Evolutionary conservation across 2,888 invertebrate species (phyloP).

Genomic region (Darwinula stevensoni): DNA sequence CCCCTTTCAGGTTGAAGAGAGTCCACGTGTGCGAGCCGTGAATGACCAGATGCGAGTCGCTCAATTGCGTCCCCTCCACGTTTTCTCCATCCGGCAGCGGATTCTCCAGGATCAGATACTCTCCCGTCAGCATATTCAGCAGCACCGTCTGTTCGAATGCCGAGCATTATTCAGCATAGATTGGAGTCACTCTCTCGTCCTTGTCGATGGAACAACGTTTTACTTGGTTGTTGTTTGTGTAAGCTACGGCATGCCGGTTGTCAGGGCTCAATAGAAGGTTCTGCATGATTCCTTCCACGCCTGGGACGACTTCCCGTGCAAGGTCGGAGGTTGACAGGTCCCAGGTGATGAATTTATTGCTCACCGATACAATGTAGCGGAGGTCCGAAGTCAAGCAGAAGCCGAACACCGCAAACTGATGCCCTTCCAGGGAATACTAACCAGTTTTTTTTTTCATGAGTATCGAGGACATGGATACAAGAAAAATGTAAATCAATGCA

Average conservation of each 20-base stretch:
- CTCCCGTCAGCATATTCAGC: conserved; percentile 73
- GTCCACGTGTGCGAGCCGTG: conserved; percentile 40
- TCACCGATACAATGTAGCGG: conserved; percentile 78
- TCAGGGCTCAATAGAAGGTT: conserved; percentile 69
- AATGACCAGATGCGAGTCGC: conserved; percentile 39
- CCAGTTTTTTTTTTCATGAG: background rate
- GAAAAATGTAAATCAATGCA: background rate
- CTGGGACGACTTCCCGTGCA: conserved; percentile 55
- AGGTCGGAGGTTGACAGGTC: conserved; percentile 84
- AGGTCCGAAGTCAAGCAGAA: conserved; percentile 65
- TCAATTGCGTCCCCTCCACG: conserved; percentile 30
- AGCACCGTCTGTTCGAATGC: conserved; percentile 23
- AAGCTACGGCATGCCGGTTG: conserved; percentile 82
- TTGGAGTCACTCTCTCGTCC: too few relatives aligned
- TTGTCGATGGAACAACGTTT: too few relatives aligned
- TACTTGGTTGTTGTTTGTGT: conserved; percentile 77
- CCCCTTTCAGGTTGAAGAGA: conserved; percentile 29
- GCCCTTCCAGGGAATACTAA: conserved; percentile 83
- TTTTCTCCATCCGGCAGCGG: conserved; percentile 33
- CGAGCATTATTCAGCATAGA: too few relatives aligned
- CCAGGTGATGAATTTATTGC: conserved; percentile 88
- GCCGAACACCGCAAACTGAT: conserved; percentile 87
- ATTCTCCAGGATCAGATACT: conserved; percentile 57
- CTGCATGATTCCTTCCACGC: conserved; percentile 86
- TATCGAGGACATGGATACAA: too few relatives aligned